A percentile compares a stretch with the other conserved stretches of the same genome.
These are phyloP conservation scores for Cryptotis parvus DNA, from an alignment of 2,113 vertebrate genomes.

Conservation along the genomic window DNA sequence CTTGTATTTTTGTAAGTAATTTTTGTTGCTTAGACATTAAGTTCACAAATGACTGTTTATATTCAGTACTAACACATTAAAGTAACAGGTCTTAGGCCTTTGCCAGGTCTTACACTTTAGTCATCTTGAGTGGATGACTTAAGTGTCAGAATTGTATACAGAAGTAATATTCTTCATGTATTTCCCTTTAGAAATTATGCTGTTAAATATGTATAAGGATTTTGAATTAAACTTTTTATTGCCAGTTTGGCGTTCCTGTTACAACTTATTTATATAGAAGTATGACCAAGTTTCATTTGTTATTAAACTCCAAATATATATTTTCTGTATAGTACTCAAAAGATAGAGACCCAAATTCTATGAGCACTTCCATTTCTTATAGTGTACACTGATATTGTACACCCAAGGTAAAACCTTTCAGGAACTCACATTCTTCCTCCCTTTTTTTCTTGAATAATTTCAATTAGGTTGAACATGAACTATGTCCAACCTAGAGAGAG, in stretches of 20 bases:
- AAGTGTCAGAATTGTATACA: not conserved
- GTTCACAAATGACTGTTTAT: not conserved
- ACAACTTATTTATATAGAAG: conserved; percentile 2
- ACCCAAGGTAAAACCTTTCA: not conserved
- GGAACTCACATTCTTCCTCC: not conserved
- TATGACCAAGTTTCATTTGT: conserved; percentile 3
- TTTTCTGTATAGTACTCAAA: not conserved
- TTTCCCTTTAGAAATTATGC: conserved; percentile 10
- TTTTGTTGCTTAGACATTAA: conserved; percentile 6
- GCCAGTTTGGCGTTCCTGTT: not conserved
- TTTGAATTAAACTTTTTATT: conserved; percentile 19
- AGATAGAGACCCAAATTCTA: not conserved
- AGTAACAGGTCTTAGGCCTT: not conserved
- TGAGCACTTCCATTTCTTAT: not conserved
- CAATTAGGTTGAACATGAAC: not conserved
- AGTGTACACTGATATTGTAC: not conserved
- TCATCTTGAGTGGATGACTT: not conserved
- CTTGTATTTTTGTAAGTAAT: not conserved
- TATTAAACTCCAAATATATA: not conserved
- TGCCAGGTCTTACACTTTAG: too few species aligned
- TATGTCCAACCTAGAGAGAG: not conserved
- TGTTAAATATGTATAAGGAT: conserved; percentile 21
- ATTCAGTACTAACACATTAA: not conserved
- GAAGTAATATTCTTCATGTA: not conserved
- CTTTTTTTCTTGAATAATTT: not conserved